A percentile compares a stretch with the other conserved stretches of the same genome.
These are phyloP conservation scores for Exephanes ischioxanthus DNA, from an alignment of 2,888 invertebrate species.

Conservation along the genomic window DNA sequence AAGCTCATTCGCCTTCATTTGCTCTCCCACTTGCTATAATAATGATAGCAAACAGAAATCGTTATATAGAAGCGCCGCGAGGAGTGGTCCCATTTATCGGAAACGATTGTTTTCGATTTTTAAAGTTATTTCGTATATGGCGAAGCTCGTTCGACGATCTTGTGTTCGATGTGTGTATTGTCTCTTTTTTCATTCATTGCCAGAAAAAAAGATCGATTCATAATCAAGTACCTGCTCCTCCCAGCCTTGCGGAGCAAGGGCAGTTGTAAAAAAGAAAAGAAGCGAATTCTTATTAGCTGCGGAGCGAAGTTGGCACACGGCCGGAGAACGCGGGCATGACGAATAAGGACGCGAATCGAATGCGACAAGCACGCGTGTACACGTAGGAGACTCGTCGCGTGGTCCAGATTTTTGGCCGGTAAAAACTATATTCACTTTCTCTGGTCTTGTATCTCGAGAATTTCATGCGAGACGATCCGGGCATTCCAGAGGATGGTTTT, in stretches of 20 bases:
- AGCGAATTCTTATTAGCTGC: conserved; percentile 71
- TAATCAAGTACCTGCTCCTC: conserved; percentile 48
- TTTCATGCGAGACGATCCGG: conserved; percentile 47
- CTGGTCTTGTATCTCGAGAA: conserved; percentile 32
- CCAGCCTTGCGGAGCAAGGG: conserved; percentile 41
- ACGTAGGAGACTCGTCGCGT: conserved; percentile 27
- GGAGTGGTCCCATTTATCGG: conserved; percentile 52
- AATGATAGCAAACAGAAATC: neutral
- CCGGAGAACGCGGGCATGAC: conserved; percentile 68
- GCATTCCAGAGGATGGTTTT: conserved; percentile 59
- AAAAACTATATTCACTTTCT: conserved; percentile 62
- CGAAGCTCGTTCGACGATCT: conserved; percentile 11
- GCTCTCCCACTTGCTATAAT: conserved; percentile 1
- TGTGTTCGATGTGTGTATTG: neutral
- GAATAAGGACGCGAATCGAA: conserved; percentile 72
- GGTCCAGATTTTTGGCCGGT: conserved; percentile 67
- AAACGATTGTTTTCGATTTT: conserved; percentile 53
- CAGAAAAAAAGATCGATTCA: conserved; percentile 52
- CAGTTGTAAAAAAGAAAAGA: conserved; percentile 32
- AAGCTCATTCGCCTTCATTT: conserved; percentile 3
- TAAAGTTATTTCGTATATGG: conserved; percentile 54
- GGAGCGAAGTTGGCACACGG: conserved; percentile 35
- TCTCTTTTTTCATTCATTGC: conserved; percentile 27
- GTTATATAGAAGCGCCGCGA: neutral
- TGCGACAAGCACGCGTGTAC: conserved; percentile 46